phyloP scores from a whole-genome alignment of 2,888 invertebrate genomes.

The Scelioninae gen. 2 region DNA sequence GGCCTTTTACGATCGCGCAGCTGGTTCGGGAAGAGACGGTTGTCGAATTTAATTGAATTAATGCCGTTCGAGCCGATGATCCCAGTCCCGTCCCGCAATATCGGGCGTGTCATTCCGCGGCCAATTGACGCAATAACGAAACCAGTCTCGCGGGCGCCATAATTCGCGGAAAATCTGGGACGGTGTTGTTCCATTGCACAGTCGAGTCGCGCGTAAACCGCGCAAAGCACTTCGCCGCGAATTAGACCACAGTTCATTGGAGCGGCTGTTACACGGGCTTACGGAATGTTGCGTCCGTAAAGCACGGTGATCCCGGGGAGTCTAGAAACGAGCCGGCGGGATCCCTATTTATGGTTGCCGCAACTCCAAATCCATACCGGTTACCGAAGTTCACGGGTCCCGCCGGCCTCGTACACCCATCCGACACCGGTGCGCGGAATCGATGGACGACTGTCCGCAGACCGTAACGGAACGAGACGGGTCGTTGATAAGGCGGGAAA shows the following conservation, averaged over 20 bases:
- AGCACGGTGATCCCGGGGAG: conserved; percentile 42
- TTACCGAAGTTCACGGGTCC: conserved; percentile 42
- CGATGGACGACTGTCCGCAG: too few relatives aligned
- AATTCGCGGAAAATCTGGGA: conserved; percentile 33
- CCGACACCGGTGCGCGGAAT: conserved; percentile 14
- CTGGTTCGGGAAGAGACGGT: conserved; percentile 5
- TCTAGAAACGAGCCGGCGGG: conserved; percentile 40
- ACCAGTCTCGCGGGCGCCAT: conserved; percentile 15
- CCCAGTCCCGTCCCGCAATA: conserved; percentile 5
- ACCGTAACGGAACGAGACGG: too few relatives aligned
- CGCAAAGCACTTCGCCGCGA: conserved; percentile 41
- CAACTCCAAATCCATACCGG: conserved; percentile 41
- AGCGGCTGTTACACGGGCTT: conserved; percentile 31
- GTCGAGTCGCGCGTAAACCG: conserved; percentile 24
- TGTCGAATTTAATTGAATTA: conserved; percentile 38
- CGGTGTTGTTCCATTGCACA: conserved; percentile 32
- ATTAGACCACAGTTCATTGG: conserved; percentile 46
- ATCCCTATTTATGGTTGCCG: conserved; percentile 66
- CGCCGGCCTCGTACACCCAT: conserved; percentile 33
- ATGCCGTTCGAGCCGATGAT: conserved; percentile 24
- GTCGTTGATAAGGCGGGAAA: too few relatives aligned
- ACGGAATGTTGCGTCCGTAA: conserved; percentile 43
- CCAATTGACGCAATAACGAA: conserved; percentile 37
- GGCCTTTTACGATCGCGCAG: too few relatives aligned
- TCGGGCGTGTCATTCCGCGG: conserved; percentile 10